phyloP scores from a whole-genome alignment of 2,797 vertebrate genomes.

The Capromys pilorides region DNA sequence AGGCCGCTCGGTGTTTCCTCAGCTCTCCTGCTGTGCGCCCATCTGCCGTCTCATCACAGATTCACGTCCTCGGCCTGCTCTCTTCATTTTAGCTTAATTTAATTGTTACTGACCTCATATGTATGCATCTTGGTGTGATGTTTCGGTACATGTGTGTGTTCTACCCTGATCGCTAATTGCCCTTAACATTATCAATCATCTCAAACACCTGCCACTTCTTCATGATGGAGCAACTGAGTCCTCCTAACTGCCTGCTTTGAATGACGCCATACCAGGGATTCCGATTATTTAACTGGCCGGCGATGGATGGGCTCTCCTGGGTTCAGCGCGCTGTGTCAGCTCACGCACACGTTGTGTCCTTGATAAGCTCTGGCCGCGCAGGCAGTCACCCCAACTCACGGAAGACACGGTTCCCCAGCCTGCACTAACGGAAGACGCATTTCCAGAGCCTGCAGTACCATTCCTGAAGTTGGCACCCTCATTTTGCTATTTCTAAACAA shows the following conservation, averaged over 20 bases:
- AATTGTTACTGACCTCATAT: neutral
- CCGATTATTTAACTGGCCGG: neutral
- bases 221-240: neutral
- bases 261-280: neutral
- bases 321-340: neutral
- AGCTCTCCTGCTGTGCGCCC: neutral
- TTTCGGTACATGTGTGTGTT: neutral
- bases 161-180: neutral
- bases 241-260: neutral
- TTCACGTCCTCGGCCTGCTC: neutral
- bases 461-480: neutral
- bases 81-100: constrained; percentile 8
- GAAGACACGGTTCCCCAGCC: no score
- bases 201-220: neutral
- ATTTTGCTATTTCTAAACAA: constrained; percentile 3
- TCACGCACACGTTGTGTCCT: no score
- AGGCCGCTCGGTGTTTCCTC: neutral
- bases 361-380: neutral
- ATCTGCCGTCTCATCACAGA: neutral
- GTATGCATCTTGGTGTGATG: neutral
- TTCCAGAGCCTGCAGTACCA: neutral
- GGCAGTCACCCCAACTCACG: neutral
- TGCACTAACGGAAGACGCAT: no score
- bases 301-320: neutral
- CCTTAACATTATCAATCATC: neutral